Percentiles rank a stretch among this genome's conserved stretches.
Evolutionary conservation across 2,113 vertebrate species (phyloP).

Genomic region (Macrotus californicus): DNA sequence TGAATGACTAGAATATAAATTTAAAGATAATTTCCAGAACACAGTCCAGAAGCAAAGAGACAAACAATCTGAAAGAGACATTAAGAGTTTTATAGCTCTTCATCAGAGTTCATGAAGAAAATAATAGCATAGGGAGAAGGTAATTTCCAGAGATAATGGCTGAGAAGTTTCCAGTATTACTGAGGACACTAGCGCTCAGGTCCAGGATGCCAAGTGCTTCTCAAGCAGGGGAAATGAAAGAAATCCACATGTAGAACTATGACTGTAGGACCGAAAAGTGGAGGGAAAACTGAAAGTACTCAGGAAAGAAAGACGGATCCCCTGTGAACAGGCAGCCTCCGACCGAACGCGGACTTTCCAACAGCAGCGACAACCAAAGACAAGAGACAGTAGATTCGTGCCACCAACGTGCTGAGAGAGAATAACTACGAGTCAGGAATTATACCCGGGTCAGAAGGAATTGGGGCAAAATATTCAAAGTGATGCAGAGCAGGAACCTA

Average conservation of each 20-base stretch:
- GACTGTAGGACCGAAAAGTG: not conserved
- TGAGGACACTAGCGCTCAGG: not conserved
- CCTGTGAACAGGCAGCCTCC: not conserved
- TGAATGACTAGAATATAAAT: not conserved
- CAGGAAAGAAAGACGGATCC: not conserved
- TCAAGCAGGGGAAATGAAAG: not conserved
- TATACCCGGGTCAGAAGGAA: not conserved
- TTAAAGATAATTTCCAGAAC: not conserved
- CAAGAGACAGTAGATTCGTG: not conserved
- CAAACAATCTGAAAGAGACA: not conserved
- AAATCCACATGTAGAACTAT: not conserved
- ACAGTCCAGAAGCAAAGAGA: not conserved
- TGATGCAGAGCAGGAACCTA: not conserved
- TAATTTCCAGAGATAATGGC: not conserved
- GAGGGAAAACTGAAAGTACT: not conserved
- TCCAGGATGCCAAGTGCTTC: not conserved
- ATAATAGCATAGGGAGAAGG: not conserved
- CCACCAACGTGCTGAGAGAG: not conserved
- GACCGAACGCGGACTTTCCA: not conserved
- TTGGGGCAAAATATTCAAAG: not conserved
- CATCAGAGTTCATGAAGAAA: not conserved
- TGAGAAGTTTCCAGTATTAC: not conserved
- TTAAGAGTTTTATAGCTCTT: not conserved
- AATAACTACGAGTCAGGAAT: not conserved
- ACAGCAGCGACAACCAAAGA: not conserved